Evolutionary conservation across 1,140 invertebrate species (phyloP).

Genomic region (Cydia splendana): DNA sequence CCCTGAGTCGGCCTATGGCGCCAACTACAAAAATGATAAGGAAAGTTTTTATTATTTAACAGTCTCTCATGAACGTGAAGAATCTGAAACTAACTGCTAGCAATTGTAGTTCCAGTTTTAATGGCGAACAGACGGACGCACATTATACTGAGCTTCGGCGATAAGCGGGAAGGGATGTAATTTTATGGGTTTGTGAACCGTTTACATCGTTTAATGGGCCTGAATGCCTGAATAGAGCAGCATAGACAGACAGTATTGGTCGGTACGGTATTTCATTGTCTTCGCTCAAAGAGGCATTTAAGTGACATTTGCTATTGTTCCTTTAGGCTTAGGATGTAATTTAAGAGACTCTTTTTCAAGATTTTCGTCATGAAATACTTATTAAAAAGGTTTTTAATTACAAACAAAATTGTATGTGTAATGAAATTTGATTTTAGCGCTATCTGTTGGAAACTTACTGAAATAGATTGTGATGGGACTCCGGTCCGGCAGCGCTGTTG

Average conservation of each 20-base stretch:
- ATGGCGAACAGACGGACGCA: conserved; percentile 10
- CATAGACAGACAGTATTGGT: too few relatives aligned
- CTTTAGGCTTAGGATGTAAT: not conserved
- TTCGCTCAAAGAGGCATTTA: not conserved
- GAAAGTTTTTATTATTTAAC: not conserved
- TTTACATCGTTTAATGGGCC: not conserved
- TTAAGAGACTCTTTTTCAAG: not conserved
- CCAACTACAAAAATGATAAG: too few relatives aligned
- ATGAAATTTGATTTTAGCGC: not conserved
- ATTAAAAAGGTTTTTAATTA: not conserved
- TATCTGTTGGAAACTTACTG: not conserved
- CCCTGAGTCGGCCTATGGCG: too few relatives aligned
- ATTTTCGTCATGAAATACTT: not conserved
- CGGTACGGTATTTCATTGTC: not conserved
- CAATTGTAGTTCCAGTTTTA: conserved; percentile 12
- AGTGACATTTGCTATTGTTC: not conserved
- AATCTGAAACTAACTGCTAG: conserved; percentile 15
- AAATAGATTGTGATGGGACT: not conserved
- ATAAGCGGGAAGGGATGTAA: not conserved
- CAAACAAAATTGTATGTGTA: too few relatives aligned
- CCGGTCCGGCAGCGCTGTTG: not conserved
- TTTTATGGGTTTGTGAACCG: conserved; percentile 2
- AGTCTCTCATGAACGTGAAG: not conserved
- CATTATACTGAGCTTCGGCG: conserved; percentile 21
- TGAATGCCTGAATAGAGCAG: not conserved